Conservation (phyloP, 2,888 invertebrate genomes). For the Teinopalpus imperialis region DNA sequence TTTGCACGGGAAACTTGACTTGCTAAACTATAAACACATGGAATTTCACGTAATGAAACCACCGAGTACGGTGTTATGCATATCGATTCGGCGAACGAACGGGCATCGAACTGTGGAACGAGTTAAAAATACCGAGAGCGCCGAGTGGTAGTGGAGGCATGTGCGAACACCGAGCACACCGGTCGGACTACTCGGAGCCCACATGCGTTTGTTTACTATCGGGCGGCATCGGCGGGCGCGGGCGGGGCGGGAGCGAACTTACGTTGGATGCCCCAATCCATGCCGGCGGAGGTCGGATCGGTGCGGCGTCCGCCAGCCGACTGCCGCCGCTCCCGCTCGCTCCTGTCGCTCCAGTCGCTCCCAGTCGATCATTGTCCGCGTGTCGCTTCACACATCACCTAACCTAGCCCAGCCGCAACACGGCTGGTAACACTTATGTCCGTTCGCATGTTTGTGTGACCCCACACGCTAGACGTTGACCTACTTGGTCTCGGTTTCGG, state of each 20-base stretch:
- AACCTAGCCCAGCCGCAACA: constrained; percentile 24
- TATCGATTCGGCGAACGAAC: constrained; percentile 75
- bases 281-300: constrained; percentile 61
- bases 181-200: constrained; percentile 70
- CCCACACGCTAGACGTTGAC: constrained; percentile 4
- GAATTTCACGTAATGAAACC: constrained; percentile 56
- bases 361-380: constrained; percentile 57
- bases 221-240: constrained; percentile 52
- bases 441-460: constrained; percentile 9
- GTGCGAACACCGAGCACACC: constrained; percentile 74
- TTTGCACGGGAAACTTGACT: constrained; percentile 43
- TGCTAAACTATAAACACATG: constrained; percentile 48
- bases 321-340: constrained; percentile 71
- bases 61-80: constrained; percentile 74
- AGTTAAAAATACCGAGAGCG: constrained; percentile 77
- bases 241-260: constrained; percentile 51
- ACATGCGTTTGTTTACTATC: constrained; percentile 82
- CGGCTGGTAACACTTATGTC: too few species aligned
- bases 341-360: constrained; percentile 47
- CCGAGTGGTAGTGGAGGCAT: constrained; percentile 73
- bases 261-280: constrained; percentile 81
- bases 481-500: constrained; percentile 9
- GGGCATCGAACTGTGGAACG: constrained; percentile 79
- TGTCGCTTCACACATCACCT: constrained; percentile 37
- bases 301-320: constrained; percentile 70